Base-by-base conservation (phyloP, 2,797 vertebrate genomes). In the Antrozous pallidus region DNA sequence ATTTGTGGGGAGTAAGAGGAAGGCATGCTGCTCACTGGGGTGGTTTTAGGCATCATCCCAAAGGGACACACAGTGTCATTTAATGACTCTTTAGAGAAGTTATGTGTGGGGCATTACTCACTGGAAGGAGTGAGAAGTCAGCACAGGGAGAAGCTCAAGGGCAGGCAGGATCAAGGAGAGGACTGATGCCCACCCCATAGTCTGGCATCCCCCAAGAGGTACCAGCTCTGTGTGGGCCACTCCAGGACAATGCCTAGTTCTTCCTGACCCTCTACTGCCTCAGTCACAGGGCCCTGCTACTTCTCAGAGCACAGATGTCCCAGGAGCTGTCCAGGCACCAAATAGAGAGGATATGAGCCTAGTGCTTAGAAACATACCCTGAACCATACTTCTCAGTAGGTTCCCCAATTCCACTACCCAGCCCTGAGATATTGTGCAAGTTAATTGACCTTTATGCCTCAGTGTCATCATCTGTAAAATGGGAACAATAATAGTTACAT, bases 1-100 rank as follows among this genome's bases (percentile, higher is more conserved):
- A 54, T 75, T 58, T 58, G 36, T 8, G 17, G 18, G 26, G 26
- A 9, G 1, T 18, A 26, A 22, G 5, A 6, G 20, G 54, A 69
- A 89, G 33, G 24, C 87, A 42, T 70, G 42, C 69, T 83, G 28
- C 47, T 92, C 56, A 31, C 26, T 26, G 40, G 18, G 20, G 49
- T 45, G 54, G 11, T 7, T 1, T 51, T 63, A 58, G 58, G 24
- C 6, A 2, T 56, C 47, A 69, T 24, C 17, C 63, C 18, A 51
- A 69, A 93, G 54, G 24, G 84, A 51, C 28, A 18, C 22, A 14
- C 8, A 4, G 1, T n/a, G 20, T 78, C 31, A 74, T 17, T 78
- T 63, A 45, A 33, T 22, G 58, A 90, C 22, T 58, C 65, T 70
- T 85, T 70, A 31, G 58, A 74, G 28, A 87, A 73, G 36, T 51